Evolutionary conservation across 2,797 vertebrate genomes (phyloP), one percentile per base, ranked within the genome.

Genomic region (Stomatorhinus walkeri): DNA sequence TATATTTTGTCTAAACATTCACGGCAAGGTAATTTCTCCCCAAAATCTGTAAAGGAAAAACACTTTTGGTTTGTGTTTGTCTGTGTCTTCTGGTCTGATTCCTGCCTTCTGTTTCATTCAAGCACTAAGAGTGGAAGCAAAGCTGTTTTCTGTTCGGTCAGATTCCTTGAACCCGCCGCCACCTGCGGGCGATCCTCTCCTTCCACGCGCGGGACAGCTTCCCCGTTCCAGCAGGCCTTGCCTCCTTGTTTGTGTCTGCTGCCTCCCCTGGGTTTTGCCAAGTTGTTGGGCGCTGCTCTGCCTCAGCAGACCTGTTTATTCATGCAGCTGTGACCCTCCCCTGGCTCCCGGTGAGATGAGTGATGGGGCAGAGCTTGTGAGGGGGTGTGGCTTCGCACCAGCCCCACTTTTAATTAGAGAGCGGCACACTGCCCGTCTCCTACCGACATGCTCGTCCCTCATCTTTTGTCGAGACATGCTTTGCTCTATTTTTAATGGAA

Each of bases 241-340:
- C 19, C 7, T 36, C 36, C 6, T 43, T 79, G 72, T 79, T 79
- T 79, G 32, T 79, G 72, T 43, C 36, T 0, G 14, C 36, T 19
- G 72, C 19, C 72, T n/a, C 16, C 19, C 7, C 14, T 19, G 36
- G 68, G 28, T 3, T 24, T 72, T 1, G 22, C 32, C 0, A 12
- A 14, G 4, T 9, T 76, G 68, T 9, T 5, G 32, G 68, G 16
- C 43, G 72, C 16, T 19, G 32, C 7, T 8, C 36, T n/a, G 19
- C 40, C 14, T 22, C 19, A 46, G 76, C 76, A 46, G 36, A 3
- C 40, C 36, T 81, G 92, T 91, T 91, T 64, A 90, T 87, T 89
- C 91, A 90, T 36, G 91, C 90, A 85, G 68, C 90, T 19, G 51
- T n/a, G 28, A 84, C 56, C 9, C 89, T 61, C 51, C 83, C 61